A percentile compares a stretch with the other conserved stretches of the same genome.
phyloP scores from a whole-genome alignment of 2,888 invertebrate species.

The Watsonalla binaria region DNA sequence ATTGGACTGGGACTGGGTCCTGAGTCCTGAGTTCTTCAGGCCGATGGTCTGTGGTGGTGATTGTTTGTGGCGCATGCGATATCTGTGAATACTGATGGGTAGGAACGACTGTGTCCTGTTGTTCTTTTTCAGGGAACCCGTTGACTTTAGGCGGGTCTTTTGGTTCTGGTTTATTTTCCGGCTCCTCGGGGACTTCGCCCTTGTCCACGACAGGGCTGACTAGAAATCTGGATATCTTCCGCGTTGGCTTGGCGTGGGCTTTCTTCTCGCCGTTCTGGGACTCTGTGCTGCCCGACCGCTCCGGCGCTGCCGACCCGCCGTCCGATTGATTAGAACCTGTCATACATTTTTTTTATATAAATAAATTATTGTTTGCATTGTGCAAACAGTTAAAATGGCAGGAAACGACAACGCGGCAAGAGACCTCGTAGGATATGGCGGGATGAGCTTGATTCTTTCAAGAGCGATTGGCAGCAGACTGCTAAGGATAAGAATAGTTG shows the following conservation, averaged over 20 bases:
- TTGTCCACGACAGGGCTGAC: constrained; percentile 87
- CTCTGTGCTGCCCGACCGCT: constrained; percentile 60
- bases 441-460: background rate
- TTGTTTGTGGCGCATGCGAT: constrained; percentile 32
- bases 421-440: no score
- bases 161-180: constrained; percentile 10
- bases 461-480: no score
- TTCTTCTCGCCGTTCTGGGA: constrained; percentile 62
- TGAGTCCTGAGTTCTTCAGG: constrained; percentile 4
- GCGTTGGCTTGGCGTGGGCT: constrained; percentile 70
- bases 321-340: constrained; percentile 72
- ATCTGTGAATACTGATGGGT: constrained; percentile 56
- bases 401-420: no score
- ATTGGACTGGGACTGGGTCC: background rate
- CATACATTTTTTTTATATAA: background rate
- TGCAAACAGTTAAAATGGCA: no score
- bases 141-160: constrained; percentile 40
- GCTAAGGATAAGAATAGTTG: no score
- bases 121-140: constrained; percentile 41
- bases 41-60: constrained; percentile 27
- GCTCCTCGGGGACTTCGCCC: constrained; percentile 47
- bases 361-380: no score
- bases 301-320: constrained; percentile 57
- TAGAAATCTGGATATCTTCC: constrained; percentile 89
- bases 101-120: constrained; percentile 42